A percentile compares a stretch with the other conserved stretches of the same genome.
These are phyloP conservation scores for Rhegmatorhina hoffmannsi DNA, from an alignment of 2,113 vertebrate genomes.

Conservation along the genomic window DNA sequence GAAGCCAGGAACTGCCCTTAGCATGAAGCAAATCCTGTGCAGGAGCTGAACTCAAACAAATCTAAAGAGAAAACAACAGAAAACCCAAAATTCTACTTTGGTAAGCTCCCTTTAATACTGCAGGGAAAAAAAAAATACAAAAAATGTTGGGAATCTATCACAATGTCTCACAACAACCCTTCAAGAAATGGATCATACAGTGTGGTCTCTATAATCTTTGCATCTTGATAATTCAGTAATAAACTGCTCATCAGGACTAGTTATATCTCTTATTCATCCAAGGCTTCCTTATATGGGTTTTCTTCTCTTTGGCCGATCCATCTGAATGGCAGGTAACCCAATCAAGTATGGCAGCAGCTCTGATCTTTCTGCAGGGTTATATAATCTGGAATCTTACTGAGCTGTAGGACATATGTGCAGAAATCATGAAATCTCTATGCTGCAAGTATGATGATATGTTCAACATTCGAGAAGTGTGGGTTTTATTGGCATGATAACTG, in stretches of 20 bases:
- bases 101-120: not conserved
- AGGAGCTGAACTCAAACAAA: not conserved
- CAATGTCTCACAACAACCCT: not conserved
- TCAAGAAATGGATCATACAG: not conserved
- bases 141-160: not conserved
- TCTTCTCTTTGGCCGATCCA: not conserved
- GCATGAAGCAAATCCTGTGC: not conserved
- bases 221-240: not conserved
- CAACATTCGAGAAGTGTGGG: not conserved
- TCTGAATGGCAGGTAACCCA: not conserved
- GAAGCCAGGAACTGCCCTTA: not conserved
- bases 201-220: not conserved
- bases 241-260: not conserved
- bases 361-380: not conserved
- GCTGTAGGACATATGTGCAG: not conserved
- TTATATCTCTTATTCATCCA: not conserved
- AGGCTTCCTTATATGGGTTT: not conserved
- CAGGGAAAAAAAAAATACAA: not conserved
- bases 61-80: not conserved
- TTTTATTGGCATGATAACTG: not conserved
- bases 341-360: not conserved
- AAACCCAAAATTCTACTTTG: not conserved
- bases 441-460: not conserved
- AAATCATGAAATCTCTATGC: not conserved
- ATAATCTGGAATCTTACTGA: not conserved